Conservation (phyloP, 2,113 vertebrate species). For the Anhinga anhinga region DNA sequence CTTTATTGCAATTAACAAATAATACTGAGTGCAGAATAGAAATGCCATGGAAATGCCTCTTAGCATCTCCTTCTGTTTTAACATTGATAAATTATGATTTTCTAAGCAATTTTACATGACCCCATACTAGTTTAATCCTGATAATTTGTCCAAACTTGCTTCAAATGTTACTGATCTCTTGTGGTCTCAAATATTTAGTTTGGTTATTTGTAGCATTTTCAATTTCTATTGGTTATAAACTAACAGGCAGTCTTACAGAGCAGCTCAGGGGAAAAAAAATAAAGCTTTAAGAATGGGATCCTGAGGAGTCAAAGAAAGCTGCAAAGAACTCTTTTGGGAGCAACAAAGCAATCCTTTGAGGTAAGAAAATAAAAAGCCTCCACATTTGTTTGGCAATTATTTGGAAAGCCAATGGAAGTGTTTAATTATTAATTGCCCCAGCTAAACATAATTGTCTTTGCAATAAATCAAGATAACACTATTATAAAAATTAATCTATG, state of each 20-base stretch:
- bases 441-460: slow-evolving; percentile 46
- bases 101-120: background rate
- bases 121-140: background rate
- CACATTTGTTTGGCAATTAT: background rate
- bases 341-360: background rate
- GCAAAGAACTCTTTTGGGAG: background rate
- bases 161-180: background rate
- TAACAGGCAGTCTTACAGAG: background rate
- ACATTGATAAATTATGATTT: background rate
- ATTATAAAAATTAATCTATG: slow-evolving; percentile 19
- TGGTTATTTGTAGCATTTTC: background rate
- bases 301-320: background rate
- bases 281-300: background rate
- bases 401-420: background rate
- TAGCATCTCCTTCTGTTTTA: background rate
- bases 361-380: background rate
- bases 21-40: background rate
- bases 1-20: background rate
- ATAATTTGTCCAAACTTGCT: background rate
- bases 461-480: slow-evolving; percentile 53
- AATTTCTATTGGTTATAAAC: background rate
- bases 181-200: background rate
- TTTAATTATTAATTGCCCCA: slow-evolving; percentile 43
- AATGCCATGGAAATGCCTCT: background rate
- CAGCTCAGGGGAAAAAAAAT: background rate